A percentile compares a stretch with the other conserved stretches of the same genome.
Evolutionary conservation across 2,888 invertebrate species (phyloP).

Genomic region (Hymenopus coronatus): DNA sequence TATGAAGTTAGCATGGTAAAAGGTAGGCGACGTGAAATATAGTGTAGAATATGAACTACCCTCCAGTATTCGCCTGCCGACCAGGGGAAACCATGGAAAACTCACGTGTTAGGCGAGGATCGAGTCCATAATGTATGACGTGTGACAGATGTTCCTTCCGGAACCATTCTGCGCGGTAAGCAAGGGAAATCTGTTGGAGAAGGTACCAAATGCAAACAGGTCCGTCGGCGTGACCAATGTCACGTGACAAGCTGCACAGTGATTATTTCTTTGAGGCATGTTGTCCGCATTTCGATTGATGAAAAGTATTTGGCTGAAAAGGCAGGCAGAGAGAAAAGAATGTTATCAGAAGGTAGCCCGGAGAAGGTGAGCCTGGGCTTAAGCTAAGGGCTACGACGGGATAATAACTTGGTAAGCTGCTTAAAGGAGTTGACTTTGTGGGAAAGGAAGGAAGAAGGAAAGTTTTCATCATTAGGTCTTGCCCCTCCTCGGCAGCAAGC

Average conservation of each 20-base stretch:
- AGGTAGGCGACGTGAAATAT: too few relatives aligned
- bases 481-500: not conserved
- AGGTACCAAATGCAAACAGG: too few relatives aligned
- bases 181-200: too few relatives aligned
- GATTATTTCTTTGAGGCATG: not conserved
- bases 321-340: not conserved
- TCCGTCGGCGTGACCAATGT: too few relatives aligned
- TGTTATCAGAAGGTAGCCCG: not conserved
- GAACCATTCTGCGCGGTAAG: too few relatives aligned
- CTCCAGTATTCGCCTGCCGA: too few relatives aligned
- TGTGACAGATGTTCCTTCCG: too few relatives aligned
- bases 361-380: conserved; percentile 2
- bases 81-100: too few relatives aligned
- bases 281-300: not conserved
- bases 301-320: not conserved
- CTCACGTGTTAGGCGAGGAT: too few relatives aligned
- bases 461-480: conserved; percentile 30
- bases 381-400: conserved; percentile 21
- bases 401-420: conserved; percentile 32
- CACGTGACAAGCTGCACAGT: not conserved
- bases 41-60: too few relatives aligned
- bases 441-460: conserved; percentile 22
- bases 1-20: too few relatives aligned
- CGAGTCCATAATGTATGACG: too few relatives aligned
- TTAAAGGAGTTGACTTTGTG: conserved; percentile 32